Base-by-base conservation (phyloP, 2,888 invertebrate genomes). In the Helobdella robusta region DNA sequence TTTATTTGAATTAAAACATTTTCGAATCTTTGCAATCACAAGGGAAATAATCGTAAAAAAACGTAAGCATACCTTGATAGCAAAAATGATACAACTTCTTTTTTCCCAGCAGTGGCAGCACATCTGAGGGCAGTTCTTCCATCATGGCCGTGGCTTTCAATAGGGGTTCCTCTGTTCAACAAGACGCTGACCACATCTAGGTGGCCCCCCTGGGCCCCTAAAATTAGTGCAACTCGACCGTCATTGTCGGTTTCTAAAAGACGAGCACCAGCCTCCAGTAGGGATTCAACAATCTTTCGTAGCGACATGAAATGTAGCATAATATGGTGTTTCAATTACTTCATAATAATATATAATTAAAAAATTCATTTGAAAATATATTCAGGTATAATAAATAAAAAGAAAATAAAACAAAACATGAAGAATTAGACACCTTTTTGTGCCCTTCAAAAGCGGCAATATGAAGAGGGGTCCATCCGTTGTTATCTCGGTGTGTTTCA, bases 381-480 rank as follows among this genome's bases (percentile, higher is more conserved):
- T n/a, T n/a, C n/a, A n/a, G n/a, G n/a, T n/a, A n/a, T n/a, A n/a
- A n/a, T n/a, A n/a, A n/a, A n/a, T n/a, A n/a, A n/a, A n/a, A n/a
- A n/a, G n/a, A n/a, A n/a, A n/a, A n/a, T n/a, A n/a, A n/a, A n/a
- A n/a, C n/a, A n/a, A n/a, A n/a, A n/a, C n/a, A n/a, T n/a, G n/a
- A n/a, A n/a, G n/a, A 11, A 15, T 8, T 8, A 67, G 88, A 87
- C 0, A 91, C 89, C 75, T 88, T 88, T 62, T 85, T 81, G 77
- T 92, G 91, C 15, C 91, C 89, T 83, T 95, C 92, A 77, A 93
- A 94, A 18, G 94, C 90, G 0, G 94, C 88, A 77, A 95, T 94
- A 77, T 95, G 94, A 64, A 97, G 79, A 0, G 97, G 93, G 0
- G 95, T 94, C 95, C 94, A 95, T 0, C 95, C 94, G 0, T 90